Percentiles rank a stretch among this genome's conserved stretches.
phyloP scores from a whole-genome alignment of 2,888 invertebrate species.

The Chydorus sphaericus region DNA sequence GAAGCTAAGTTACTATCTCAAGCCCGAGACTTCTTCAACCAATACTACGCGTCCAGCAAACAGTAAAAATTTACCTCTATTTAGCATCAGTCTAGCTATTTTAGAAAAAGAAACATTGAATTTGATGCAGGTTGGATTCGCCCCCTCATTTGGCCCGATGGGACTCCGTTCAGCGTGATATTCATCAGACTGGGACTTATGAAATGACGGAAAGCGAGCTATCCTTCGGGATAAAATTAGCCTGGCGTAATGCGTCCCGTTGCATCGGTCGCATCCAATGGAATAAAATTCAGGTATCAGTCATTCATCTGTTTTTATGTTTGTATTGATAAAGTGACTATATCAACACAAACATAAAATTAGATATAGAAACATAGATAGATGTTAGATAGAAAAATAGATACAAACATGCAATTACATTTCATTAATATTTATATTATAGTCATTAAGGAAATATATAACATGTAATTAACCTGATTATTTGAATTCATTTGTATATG shows the following conservation, averaged over 20 bases:
- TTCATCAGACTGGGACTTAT: slow-evolving; percentile 62
- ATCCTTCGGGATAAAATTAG: slow-evolving; percentile 83
- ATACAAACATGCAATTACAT: no score
- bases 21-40: no score
- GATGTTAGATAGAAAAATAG: no score
- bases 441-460: background rate
- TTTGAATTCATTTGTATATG: no score
- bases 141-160: slow-evolving; percentile 67
- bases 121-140: no score
- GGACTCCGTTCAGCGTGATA: slow-evolving; percentile 66
- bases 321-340: background rate
- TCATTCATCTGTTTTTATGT: background rate
- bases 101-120: no score
- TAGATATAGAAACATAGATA: background rate
- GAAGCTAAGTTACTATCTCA: no score
- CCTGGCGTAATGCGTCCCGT: slow-evolving; percentile 85
- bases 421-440: background rate
- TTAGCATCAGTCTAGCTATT: no score
- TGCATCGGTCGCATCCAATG: slow-evolving; percentile 94
- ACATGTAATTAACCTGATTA: background rate
- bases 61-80: no score
- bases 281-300: slow-evolving; percentile 77
- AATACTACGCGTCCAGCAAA: no score
- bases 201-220: slow-evolving; percentile 85
- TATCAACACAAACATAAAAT: background rate